Conservation (phyloP, 2,888 invertebrate species). For the Parnassius glacialis region DNA sequence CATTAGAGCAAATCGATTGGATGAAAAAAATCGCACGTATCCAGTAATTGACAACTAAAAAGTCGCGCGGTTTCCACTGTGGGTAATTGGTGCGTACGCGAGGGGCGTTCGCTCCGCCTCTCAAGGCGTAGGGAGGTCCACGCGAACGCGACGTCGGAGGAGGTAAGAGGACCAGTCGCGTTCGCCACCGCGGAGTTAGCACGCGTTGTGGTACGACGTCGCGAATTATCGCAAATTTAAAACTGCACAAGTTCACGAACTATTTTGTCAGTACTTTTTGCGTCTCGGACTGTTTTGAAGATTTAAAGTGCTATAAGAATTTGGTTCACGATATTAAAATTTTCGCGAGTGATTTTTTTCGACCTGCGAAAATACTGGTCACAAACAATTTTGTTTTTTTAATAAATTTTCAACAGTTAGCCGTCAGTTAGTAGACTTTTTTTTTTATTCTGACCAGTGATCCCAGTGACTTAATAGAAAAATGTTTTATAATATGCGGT, state of each 20-base stretch:
- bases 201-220: constrained; percentile 56
- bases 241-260: constrained; percentile 21
- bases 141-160: constrained; percentile 45
- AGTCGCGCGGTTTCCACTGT: constrained; percentile 42
- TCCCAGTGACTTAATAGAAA: constrained; percentile 11
- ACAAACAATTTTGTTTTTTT: not conserved
- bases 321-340: not conserved
- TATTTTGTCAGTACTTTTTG: not conserved
- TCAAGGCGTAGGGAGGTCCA: constrained; percentile 40
- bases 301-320: not conserved
- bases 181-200: constrained; percentile 61
- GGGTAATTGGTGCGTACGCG: constrained; percentile 29
- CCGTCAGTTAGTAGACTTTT: not conserved
- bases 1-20: constrained; percentile 67
- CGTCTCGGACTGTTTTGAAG: not conserved
- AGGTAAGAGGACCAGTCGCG: constrained; percentile 74
- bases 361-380: not conserved
- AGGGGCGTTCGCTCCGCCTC: constrained; percentile 50
- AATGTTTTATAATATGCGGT: constrained; percentile 10
- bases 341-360: constrained; percentile 8
- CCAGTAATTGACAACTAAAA: constrained; percentile 53
- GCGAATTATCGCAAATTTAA: constrained; percentile 38
- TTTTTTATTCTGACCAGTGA: not conserved
- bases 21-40: constrained; percentile 53
- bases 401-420: not conserved